Evolutionary conservation across 2,797 vertebrate genomes (phyloP).

Genomic region (Lithobates sylvaticus): DNA sequence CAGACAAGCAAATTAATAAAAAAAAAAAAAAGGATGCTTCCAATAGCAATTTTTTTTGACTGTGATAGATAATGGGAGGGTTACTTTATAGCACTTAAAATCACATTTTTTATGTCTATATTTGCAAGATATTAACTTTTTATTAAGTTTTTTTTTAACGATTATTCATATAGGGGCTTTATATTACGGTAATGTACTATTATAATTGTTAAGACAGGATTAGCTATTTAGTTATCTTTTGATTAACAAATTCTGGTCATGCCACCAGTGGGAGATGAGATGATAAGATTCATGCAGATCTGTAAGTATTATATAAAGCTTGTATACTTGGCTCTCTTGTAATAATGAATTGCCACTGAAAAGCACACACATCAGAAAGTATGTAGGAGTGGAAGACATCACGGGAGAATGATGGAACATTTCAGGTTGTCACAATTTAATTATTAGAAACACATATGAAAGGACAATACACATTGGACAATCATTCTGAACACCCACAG

Average conservation of each 20-base stretch:
- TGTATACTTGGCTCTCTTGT: constrained; percentile 18
- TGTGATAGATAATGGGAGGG: too few relatives aligned
- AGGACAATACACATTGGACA: constrained; percentile 49
- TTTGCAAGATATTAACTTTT: too few relatives aligned
- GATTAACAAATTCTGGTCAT: not conserved
- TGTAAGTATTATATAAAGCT: not conserved
- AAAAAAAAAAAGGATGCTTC: too few relatives aligned
- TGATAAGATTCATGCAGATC: not conserved
- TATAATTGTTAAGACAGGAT: not conserved
- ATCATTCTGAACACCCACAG: constrained; percentile 56
- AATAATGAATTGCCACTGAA: constrained; percentile 23
- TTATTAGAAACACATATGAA: constrained; percentile 53
- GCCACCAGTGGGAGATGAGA: not conserved
- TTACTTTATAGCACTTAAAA: too few relatives aligned
- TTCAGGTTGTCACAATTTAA: constrained; percentile 54
- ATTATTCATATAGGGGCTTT: too few relatives aligned
- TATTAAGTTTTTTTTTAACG: too few relatives aligned
- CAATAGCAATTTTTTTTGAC: too few relatives aligned
- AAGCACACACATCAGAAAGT: constrained; percentile 26
- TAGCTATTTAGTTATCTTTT: not conserved
- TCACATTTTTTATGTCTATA: too few relatives aligned
- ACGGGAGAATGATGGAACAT: constrained; percentile 38
- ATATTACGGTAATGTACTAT: too few relatives aligned
- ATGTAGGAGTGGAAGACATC: constrained; percentile 51
- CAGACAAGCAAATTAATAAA: too few relatives aligned